Conservation (phyloP, 2,797 vertebrate species). For the Sebastes wilsoni region DNA sequence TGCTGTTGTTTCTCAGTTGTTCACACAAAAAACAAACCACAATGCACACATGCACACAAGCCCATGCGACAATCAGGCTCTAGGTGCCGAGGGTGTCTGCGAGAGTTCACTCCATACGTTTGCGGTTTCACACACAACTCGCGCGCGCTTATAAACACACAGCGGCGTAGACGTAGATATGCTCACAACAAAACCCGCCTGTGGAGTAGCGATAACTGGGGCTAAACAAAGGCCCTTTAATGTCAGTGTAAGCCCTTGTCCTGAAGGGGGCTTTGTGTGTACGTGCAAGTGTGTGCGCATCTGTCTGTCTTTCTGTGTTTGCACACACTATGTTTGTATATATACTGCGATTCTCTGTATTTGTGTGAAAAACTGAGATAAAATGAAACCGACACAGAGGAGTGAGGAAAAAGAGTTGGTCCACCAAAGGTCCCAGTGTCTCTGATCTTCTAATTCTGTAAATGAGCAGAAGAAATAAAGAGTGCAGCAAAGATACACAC, state of each 20-base stretch:
- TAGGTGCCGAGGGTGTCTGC: conserved; percentile 45
- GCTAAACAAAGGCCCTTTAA: conserved; percentile 82
- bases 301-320: conserved; percentile 21
- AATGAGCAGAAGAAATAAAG: conserved; percentile 34
- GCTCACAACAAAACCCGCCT: conserved; percentile 69
- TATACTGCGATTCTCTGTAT: conserved; percentile 11
- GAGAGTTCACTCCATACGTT: conserved; percentile 60
- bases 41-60: conserved; percentile 19
- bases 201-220: conserved; percentile 77
- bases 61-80: conserved; percentile 14
- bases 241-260: conserved; percentile 78
- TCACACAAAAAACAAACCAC: conserved; percentile 43
- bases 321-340: conserved; percentile 30
- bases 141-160: conserved; percentile 17
- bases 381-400: conserved; percentile 6
- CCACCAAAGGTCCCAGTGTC: conserved; percentile 24
- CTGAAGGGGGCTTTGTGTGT: conserved; percentile 66
- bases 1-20: conserved; percentile 55
- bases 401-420: conserved; percentile 3
- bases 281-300: conserved; percentile 1
- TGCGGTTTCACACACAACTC: conserved; percentile 16
- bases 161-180: conserved; percentile 41
- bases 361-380: conserved; percentile 17
- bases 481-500: background rate
- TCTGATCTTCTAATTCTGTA: conserved; percentile 44